Percentiles rank a stretch among this genome's conserved stretches.
Conservation (phyloP, 1,140 invertebrate species). For the Globodera ellingtonae region DNA sequence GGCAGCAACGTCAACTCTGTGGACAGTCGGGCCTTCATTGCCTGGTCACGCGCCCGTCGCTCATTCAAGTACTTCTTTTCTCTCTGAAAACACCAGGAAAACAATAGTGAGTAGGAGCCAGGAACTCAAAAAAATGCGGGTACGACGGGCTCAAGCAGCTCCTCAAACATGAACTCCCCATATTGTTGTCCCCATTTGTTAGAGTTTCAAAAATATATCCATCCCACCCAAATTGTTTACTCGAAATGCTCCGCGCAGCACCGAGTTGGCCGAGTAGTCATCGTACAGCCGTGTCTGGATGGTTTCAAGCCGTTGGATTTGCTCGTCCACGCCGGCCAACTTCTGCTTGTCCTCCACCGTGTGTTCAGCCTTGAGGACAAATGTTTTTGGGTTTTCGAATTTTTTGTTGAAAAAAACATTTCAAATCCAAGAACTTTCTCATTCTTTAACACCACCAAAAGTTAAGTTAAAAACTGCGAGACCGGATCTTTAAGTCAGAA, state of each 20-base stretch:
- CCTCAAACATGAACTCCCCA: too few relatives aligned
- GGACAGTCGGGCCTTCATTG: slow-evolving; percentile 48
- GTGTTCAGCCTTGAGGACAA: slow-evolving; percentile 46
- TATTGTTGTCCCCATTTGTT: too few relatives aligned
- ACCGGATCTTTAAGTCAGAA: too few relatives aligned
- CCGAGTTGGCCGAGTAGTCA: slow-evolving; percentile 59
- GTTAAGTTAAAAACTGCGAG: too few relatives aligned
- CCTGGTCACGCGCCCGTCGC: slow-evolving; percentile 44
- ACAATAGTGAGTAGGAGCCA: too few relatives aligned
- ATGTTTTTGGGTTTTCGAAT: too few relatives aligned
- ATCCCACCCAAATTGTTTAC: slow-evolving; percentile 25
- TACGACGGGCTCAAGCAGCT: too few relatives aligned
- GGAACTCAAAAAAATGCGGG: too few relatives aligned
- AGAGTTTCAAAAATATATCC: too few relatives aligned
- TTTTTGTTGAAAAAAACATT: slow-evolving; percentile 32
- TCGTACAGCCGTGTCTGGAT: slow-evolving; percentile 60
- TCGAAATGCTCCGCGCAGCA: slow-evolving; percentile 52
- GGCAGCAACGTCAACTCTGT: slow-evolving; percentile 49
- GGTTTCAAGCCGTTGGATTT: slow-evolving; percentile 56
- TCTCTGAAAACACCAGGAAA: slow-evolving; percentile 37
- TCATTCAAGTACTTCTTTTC: slow-evolving; percentile 58
- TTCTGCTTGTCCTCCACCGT: slow-evolving; percentile 55
- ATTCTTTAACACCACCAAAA: slow-evolving; percentile 71
- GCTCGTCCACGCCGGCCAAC: slow-evolving; percentile 45
- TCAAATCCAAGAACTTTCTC: slow-evolving; percentile 77